Conservation (phyloP, 2,113 vertebrate species). For the Numenius arquata region DNA sequence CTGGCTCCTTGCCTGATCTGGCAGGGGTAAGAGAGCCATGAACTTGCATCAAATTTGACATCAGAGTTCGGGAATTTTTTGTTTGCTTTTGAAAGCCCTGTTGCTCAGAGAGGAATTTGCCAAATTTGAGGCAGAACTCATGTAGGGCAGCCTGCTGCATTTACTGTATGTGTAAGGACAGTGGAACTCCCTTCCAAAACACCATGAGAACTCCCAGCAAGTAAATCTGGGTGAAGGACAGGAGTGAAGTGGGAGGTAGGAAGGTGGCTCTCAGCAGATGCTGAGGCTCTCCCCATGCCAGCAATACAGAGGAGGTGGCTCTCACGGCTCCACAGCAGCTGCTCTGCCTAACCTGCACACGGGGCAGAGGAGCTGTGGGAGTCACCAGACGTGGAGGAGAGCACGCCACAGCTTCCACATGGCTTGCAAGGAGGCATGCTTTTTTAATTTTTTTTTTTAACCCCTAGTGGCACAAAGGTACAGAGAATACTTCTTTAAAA, state of each 20-base stretch:
- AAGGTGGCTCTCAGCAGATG: neutral
- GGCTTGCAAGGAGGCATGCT: neutral
- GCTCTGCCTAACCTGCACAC: no score
- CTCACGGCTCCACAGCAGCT: accelerated
- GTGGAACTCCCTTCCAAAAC: neutral
- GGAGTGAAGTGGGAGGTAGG: neutral
- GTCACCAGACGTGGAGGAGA: neutral
- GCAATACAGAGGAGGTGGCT: neutral
- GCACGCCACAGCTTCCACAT: neutral
- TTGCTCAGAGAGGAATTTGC: neutral
- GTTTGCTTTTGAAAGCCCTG: neutral
- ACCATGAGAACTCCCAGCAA: neutral
- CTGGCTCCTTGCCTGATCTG: neutral
- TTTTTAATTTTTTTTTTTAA: neutral
- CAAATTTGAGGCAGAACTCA: neutral
- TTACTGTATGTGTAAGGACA: neutral
- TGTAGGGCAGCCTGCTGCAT: neutral
- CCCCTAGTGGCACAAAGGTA: neutral
- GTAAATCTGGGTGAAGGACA: neutral
- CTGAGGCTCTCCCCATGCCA: neutral
- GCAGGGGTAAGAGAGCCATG: neutral
- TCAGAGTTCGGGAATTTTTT: neutral
- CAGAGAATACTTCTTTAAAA: neutral
- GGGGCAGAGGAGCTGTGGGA: neutral
- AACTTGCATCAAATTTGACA: neutral